A percentile compares a stretch with the other conserved stretches of the same genome.
These are phyloP conservation scores for Heliconius erato DNA, from an alignment of 2,888 invertebrate species.

Conservation along the genomic window DNA sequence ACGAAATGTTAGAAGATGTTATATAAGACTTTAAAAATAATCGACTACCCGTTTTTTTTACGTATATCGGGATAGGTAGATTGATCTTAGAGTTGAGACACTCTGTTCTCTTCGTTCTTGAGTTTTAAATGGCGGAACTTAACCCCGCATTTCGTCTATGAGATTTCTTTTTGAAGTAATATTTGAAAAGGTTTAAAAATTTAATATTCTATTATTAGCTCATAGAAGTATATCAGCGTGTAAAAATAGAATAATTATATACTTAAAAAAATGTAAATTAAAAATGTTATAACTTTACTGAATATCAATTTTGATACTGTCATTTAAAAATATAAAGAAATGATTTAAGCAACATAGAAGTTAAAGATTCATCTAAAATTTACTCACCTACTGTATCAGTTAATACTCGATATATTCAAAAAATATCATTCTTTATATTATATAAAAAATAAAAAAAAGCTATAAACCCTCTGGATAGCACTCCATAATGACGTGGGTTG, in stretches of 20 bases:
- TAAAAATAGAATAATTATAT: no score
- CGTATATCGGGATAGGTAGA: not conserved
- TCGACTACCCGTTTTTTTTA: not conserved
- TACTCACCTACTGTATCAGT: constrained; percentile 64
- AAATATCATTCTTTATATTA: constrained; percentile 82
- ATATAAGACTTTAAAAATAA: not conserved
- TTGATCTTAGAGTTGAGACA: no score
- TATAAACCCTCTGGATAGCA: constrained; percentile 83
- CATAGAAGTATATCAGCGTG: no score
- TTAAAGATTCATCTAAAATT: constrained; percentile 43
- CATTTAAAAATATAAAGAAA: no score
- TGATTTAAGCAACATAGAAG: not conserved
- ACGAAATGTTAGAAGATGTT: constrained; percentile 31
- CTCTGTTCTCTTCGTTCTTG: no score
- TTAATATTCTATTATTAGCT: no score
- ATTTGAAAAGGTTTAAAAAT: no score
- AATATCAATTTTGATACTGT: no score
- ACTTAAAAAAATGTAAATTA: no score
- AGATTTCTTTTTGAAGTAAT: no score
- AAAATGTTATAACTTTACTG: no score
- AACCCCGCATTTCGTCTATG: not conserved
- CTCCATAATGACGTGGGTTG: constrained; percentile 84
- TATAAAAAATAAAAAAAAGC: constrained; percentile 69
- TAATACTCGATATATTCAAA: constrained; percentile 77
- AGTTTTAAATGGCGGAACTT: not conserved